Evolutionary conservation across 2,888 invertebrate genomes (phyloP).

Genomic region (Phortica magna): DNA sequence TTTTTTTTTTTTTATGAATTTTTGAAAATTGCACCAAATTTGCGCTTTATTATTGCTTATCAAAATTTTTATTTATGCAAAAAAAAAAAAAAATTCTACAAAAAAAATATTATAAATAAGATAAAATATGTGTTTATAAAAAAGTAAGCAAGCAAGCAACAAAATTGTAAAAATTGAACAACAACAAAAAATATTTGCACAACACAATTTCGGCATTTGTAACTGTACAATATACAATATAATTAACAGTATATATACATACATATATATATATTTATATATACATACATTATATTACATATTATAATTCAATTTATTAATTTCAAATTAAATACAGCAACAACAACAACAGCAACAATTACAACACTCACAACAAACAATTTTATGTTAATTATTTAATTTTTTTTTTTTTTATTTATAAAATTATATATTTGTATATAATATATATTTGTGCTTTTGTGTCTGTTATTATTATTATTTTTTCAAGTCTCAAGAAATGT

Average conservation of each 20-base stretch:
- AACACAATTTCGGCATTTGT: neutral
- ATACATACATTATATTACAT: neutral
- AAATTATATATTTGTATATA: neutral
- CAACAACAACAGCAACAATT: neutral
- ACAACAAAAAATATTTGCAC: neutral
- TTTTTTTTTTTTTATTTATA: neutral
- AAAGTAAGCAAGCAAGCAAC: neutral
- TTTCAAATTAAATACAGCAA: neutral
- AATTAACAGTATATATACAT: neutral
- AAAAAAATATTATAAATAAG: neutral
- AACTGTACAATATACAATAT: neutral
- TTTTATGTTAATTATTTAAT: neutral
- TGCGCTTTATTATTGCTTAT: neutral
- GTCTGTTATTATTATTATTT: neutral
- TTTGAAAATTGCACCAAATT: neutral
- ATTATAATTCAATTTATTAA: too few relatives aligned
- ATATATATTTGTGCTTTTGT: neutral
- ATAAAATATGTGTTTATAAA: neutral
- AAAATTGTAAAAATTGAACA: neutral
- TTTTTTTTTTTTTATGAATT: neutral
- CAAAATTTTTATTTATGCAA: conserved; percentile 10
- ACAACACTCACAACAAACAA: conserved; percentile 22
- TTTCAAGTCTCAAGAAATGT: neutral
- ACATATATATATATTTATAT: neutral
- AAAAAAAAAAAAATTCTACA: neutral